A percentile compares a stretch with the other conserved stretches of the same genome.
Conservation (phyloP, 1,140 invertebrate species). For the Tenebrio molitor region DNA sequence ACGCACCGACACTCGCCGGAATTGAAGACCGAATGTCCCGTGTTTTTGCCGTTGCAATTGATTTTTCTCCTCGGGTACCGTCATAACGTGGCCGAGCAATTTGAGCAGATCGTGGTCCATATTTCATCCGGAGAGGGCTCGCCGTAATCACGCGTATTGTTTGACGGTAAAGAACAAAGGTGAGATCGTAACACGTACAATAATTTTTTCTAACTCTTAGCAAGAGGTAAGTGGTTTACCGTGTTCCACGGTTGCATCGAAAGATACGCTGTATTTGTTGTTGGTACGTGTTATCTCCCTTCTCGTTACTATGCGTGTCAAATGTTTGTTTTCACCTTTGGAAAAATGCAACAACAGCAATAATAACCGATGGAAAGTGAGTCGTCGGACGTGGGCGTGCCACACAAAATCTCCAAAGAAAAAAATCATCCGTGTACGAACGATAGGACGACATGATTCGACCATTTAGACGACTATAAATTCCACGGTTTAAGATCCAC, state of each 20-base stretch:
- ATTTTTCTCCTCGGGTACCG: conserved; percentile 3
- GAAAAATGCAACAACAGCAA: conserved; percentile 15
- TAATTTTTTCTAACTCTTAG: conserved; percentile 29
- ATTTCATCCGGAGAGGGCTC: conserved; percentile 22
- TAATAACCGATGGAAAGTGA: conserved; percentile 8
- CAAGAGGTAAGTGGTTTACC: conserved; percentile 43
- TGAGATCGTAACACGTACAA: conserved; percentile 37
- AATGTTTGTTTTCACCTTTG: conserved; percentile 5
- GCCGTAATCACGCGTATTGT: conserved; percentile 28
- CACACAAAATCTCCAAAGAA: conserved; percentile 17
- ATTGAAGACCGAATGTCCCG: neutral
- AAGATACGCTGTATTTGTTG: conserved; percentile 30
- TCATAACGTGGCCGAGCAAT: neutral
- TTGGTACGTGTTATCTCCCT: conserved; percentile 29
- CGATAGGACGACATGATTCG: conserved; percentile 17
- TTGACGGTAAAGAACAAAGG: conserved; percentile 37
- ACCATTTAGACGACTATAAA: conserved; percentile 29
- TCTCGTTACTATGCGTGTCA: conserved; percentile 4
- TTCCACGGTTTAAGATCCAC: conserved; percentile 10
- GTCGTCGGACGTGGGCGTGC: conserved; percentile 11
- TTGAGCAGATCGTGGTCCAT: conserved; percentile 27
- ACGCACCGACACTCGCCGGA: neutral
- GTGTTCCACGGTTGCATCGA: conserved; percentile 38
- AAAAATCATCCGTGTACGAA: conserved; percentile 7
- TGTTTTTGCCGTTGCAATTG: conserved; percentile 19